Base-by-base conservation (phyloP, 2,113 vertebrate species). In the Manacus vitellinus region DNA sequence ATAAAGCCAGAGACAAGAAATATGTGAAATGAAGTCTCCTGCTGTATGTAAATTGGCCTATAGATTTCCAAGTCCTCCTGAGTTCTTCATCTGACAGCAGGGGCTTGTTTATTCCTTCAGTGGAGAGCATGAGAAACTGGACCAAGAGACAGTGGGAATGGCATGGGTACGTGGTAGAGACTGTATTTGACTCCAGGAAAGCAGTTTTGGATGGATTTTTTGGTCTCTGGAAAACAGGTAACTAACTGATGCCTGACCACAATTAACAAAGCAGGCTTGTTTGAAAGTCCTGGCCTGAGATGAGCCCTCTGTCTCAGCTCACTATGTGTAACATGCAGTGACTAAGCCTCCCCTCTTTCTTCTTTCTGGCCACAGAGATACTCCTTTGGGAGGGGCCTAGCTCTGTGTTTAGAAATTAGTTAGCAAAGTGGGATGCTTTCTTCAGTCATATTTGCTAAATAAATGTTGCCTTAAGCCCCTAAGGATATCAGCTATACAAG, bases 401-500 rank as follows among this genome's bases (percentile, higher is more conserved):
- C 14, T 74, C 33, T 39, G 15, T 66, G 46, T 55, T 71, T 51
- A 55, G 51, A 74, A 72, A 78, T 35, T 28, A 61, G 21, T 68
- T 76, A 37, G 13, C 44, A 76, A 75, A 78, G 37, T 37, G 31
- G 39, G 21, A 41, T 67, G 10, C 24, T 81, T 11, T 77, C 28
- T 65, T 92, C 47, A n/a, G 9, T 33, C 5, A 5, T 47, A 59
- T 79, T 92, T 73, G 31, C 54, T 49, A 44, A 77, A 51, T 43
- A 73, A 67, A 65, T 75, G 43, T 41, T 6, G 2, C 44, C 18
- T 63, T 4, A 41, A 78, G 56, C 24, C 33, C 33, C 82, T 44
- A 72, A 33, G 0, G 0, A 10, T 27, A 51, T 27, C 4, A 35
- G 12, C 35, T 17, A 0, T 8, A 19, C 37, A 23, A 55, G 8